Evolutionary conservation across 2,113 vertebrate genomes (phyloP).

Genomic region (Tricholaema leucomelas): DNA sequence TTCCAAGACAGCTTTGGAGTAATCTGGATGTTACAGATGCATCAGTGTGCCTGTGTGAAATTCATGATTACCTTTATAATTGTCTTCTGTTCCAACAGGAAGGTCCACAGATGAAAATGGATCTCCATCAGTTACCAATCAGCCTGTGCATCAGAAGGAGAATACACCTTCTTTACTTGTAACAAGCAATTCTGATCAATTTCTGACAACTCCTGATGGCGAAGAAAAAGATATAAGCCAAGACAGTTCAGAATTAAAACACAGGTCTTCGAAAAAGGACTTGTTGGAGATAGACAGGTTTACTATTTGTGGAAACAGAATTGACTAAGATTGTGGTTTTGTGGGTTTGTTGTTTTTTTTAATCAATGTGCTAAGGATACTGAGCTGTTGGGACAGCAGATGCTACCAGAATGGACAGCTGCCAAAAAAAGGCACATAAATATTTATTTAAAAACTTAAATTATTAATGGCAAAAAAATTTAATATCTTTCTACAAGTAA

Average conservation of each 20-base stretch:
- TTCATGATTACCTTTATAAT: not conserved
- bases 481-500: conserved; percentile 65
- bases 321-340: conserved; percentile 79
- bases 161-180: conserved; percentile 74
- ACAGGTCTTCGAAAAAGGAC: conserved; percentile 87
- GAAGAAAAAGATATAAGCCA: conserved; percentile 81
- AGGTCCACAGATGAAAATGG: conserved; percentile 72
- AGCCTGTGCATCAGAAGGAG: conserved; percentile 82
- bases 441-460: conserved; percentile 89
- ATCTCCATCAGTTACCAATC: conserved; percentile 82
- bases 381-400: conserved; percentile 52
- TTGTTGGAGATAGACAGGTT: conserved; percentile 97
- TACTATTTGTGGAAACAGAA: conserved; percentile 95
- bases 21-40: not conserved
- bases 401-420: conserved; percentile 58
- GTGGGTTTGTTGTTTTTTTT: not conserved
- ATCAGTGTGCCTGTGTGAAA: not conserved
- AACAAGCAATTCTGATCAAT: conserved; percentile 90
- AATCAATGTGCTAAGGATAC: conserved; percentile 59
- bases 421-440: conserved; percentile 71
- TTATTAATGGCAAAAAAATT: conserved; percentile 81
- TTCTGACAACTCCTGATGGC: conserved; percentile 90
- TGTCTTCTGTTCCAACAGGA: conserved; percentile 69
- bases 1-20: not conserved
- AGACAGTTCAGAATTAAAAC: conserved; percentile 81